Conservation (phyloP, 2,797 vertebrate species). For the Calcarius lapponicus region DNA sequence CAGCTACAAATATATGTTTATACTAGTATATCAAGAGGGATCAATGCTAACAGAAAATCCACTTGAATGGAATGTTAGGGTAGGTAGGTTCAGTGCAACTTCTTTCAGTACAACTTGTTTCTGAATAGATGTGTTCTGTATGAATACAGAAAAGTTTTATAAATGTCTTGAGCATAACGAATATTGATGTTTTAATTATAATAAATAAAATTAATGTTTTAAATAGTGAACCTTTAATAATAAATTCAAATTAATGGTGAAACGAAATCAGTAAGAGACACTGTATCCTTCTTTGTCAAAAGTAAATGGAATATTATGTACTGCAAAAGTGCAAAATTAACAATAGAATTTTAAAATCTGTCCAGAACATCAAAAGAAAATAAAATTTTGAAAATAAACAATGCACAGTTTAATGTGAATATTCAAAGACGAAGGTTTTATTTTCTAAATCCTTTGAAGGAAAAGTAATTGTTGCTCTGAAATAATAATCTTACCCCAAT, state of each 20-base stretch:
- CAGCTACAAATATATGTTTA: neutral
- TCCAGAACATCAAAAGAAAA: neutral
- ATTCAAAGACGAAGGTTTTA: neutral
- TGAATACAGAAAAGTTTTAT: constrained; percentile 39
- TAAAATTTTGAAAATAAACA: neutral
- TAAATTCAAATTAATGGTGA: constrained; percentile 50
- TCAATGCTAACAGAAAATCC: neutral
- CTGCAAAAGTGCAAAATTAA: neutral
- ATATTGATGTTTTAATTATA: constrained; percentile 68
- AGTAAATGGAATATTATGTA: neutral
- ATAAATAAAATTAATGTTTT: constrained; percentile 34
- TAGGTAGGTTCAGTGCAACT: neutral
- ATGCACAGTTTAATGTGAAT: neutral
- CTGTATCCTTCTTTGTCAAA: neutral
- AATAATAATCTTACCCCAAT: neutral
- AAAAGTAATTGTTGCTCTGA: neutral
- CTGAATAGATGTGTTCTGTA: constrained; percentile 42
- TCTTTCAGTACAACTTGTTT: constrained; percentile 5
- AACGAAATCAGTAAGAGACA: neutral
- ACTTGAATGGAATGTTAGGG: neutral
- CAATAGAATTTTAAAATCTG: neutral
- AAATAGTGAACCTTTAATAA: constrained; percentile 17
- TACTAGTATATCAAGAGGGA: neutral
- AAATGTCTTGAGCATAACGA: constrained; percentile 43
- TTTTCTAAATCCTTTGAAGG: neutral